These are phyloP conservation scores for Cecropterus lyciades DNA, from an alignment of 1,140 invertebrate genomes.

Conservation along the genomic window DNA sequence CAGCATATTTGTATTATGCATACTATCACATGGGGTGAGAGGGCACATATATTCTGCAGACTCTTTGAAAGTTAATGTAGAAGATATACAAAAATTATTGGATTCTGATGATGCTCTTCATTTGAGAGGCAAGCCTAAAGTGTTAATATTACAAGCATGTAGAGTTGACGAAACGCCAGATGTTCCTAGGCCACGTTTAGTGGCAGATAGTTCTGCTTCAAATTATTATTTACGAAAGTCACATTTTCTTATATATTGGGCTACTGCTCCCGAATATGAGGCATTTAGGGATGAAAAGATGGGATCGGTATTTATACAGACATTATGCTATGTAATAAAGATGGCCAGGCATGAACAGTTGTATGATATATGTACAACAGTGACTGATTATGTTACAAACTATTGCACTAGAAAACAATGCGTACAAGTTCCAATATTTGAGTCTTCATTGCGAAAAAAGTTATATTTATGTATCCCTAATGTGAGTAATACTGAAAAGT, in stretches of 20 bases:
- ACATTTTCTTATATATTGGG: constrained; percentile 74
- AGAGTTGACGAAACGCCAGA: constrained; percentile 56
- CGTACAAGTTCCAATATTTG: constrained; percentile 66
- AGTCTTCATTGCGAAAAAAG: constrained; percentile 67
- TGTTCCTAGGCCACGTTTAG: constrained; percentile 37
- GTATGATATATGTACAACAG: constrained; percentile 69
- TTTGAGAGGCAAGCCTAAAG: constrained; percentile 65
- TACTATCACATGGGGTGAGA: constrained; percentile 72
- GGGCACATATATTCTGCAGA: constrained; percentile 75
- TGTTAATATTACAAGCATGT: constrained; percentile 77
- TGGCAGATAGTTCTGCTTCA: constrained; percentile 56
- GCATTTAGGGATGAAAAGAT: constrained; percentile 61
- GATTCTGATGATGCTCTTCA: constrained; percentile 62
- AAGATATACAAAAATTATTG: constrained; percentile 66
- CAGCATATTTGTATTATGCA: constrained; percentile 75
- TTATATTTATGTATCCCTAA: constrained; percentile 49
- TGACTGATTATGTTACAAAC: constrained; percentile 56
- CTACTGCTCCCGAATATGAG: constrained; percentile 71
- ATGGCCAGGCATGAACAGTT: constrained; percentile 56
- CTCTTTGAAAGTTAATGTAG: constrained; percentile 70
- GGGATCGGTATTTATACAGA: constrained; percentile 73
- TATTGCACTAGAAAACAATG: constrained; percentile 52
- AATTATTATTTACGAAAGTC: constrained; percentile 58
- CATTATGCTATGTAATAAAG: constrained; percentile 57
- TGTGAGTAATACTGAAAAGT: too few species aligned